These are phyloP conservation scores for Anarrhichthys ocellatus DNA, from an alignment of 2,113 vertebrate species.

Conservation along the genomic window DNA sequence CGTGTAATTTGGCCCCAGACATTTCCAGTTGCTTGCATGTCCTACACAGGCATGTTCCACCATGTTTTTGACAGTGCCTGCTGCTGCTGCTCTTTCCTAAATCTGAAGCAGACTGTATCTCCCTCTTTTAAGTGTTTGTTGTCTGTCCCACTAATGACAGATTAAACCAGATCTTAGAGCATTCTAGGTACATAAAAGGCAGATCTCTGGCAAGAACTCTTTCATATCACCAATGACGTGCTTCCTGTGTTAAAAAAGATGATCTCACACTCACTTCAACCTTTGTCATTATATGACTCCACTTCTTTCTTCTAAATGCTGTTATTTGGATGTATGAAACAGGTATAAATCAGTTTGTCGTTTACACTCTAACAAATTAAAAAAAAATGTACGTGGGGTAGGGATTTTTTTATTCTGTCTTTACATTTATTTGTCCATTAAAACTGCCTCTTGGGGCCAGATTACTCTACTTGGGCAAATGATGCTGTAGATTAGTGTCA, in stretches of 20 bases:
- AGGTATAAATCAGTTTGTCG: background rate
- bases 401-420: background rate
- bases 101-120: conserved; percentile 40
- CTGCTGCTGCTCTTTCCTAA: conserved; percentile 34
- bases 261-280: conserved; percentile 12
- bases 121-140: conserved; percentile 62
- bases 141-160: conserved; percentile 71
- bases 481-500: background rate
- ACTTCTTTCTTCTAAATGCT: conserved; percentile 3
- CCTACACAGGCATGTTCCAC: conserved; percentile 62
- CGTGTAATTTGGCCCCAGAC: conserved; percentile 63
- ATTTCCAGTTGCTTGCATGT: conserved; percentile 48
- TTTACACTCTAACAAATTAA: background rate
- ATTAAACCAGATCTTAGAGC: conserved; percentile 70
- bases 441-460: background rate
- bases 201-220: conserved; percentile 20
- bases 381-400: background rate
- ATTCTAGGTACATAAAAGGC: conserved; percentile 56
- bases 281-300: conserved; percentile 35
- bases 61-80: conserved; percentile 65
- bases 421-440: background rate
- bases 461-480: background rate
- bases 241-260: conserved; percentile 42
- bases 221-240: conserved; percentile 56
- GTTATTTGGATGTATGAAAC: background rate